A percentile compares a stretch with the other conserved stretches of the same genome.
phyloP scores from a whole-genome alignment of 1,140 invertebrate genomes.

The Zaprionus africanus region DNA sequence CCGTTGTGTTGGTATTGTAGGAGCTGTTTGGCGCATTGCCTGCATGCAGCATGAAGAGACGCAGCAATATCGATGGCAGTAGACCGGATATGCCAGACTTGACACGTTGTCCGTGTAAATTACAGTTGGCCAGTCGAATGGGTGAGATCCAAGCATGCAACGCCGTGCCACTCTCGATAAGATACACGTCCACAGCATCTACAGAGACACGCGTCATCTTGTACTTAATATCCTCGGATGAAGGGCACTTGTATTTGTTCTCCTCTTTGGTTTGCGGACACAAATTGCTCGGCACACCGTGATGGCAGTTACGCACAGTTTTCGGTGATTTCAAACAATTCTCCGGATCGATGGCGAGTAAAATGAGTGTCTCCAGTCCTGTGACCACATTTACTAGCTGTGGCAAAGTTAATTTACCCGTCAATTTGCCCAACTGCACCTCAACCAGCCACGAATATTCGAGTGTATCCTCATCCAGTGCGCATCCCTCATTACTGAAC shows the following conservation, averaged over 20 bases:
- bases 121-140: conserved; percentile 94
- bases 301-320: conserved; percentile 92
- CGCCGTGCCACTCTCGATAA: conserved; percentile 95
- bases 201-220: conserved; percentile 95
- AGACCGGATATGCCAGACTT: conserved; percentile 95
- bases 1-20: conserved; percentile 87
- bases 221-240: conserved; percentile 97
- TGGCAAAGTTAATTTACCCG: conserved; percentile 91
- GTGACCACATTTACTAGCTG: conserved; percentile 94
- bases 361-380: conserved; percentile 94
- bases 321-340: conserved; percentile 93
- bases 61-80: conserved; percentile 90
- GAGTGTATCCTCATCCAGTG: conserved; percentile 95
- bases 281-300: conserved; percentile 90
- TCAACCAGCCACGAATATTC: conserved; percentile 98
- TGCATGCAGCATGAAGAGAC: conserved; percentile 88
- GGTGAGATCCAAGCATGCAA: conserved; percentile 95
- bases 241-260: conserved; percentile 91
- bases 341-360: conserved; percentile 94
- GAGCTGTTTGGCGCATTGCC: conserved; percentile 63
- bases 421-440: conserved; percentile 92
- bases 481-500: conserved; percentile 96
- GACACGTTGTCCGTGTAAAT: conserved; percentile 95
- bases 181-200: conserved; percentile 95
- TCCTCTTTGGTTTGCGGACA: conserved; percentile 90